phyloP scores from a whole-genome alignment of 2,797 vertebrate species.

The Rallus crepitans region DNA sequence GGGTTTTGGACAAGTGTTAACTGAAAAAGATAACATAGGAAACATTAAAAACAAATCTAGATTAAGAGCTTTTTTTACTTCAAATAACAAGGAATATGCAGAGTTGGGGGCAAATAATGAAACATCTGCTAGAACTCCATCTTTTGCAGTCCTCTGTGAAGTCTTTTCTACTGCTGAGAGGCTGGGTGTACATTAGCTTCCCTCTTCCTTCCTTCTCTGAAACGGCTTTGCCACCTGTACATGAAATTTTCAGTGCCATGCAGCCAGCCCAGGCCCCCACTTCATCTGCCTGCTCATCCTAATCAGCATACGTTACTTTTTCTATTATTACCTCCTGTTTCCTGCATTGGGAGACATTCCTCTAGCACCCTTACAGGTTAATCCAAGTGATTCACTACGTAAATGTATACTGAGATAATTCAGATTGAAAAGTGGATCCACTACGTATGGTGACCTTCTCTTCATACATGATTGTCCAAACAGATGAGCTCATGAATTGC shows the following conservation, averaged over 20 bases:
- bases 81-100: background rate
- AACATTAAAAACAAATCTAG: background rate
- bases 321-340: background rate
- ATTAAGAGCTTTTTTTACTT: background rate
- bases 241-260: background rate
- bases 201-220: background rate
- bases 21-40: background rate
- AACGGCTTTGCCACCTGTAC: background rate
- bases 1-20: background rate
- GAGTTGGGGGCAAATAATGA: background rate
- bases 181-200: background rate
- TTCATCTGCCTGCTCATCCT: background rate
- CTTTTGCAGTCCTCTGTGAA: background rate
- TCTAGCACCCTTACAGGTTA: background rate
- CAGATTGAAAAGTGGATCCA: background rate
- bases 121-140: background rate
- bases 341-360: background rate
- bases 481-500: background rate
- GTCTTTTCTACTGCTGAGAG: background rate
- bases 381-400: background rate
- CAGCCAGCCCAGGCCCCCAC: background rate
- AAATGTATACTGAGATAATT: background rate
- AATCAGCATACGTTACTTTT: background rate
- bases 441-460: background rate
- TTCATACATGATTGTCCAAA: background rate